Conservation (phyloP, 2,888 invertebrate genomes). For the Epinotia nisella region DNA sequence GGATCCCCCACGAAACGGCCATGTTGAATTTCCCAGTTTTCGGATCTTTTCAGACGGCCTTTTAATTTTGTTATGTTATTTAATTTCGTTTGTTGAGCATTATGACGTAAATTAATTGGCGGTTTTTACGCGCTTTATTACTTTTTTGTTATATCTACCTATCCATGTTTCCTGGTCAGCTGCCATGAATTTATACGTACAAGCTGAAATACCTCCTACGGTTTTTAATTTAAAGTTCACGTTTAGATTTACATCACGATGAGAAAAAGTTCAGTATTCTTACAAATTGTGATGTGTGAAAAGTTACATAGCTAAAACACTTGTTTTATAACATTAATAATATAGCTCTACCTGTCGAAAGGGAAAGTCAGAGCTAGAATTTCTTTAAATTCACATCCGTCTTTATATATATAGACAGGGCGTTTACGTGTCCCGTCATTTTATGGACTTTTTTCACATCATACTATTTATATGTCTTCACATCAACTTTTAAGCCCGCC, state of each 20-base stretch:
- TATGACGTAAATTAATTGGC: slow-evolving; percentile 27
- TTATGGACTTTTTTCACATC: slow-evolving; percentile 29
- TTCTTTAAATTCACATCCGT: background rate
- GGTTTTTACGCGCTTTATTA: slow-evolving; percentile 39
- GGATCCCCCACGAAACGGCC: slow-evolving; percentile 59
- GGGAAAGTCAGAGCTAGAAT: background rate
- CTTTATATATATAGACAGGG: background rate
- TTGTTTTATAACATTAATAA: background rate
- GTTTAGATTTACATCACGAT: too few relatives aligned
- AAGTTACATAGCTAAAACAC: background rate
- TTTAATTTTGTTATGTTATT: slow-evolving; percentile 79
- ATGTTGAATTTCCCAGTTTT: slow-evolving; percentile 83
- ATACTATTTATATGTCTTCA: slow-evolving; percentile 38
- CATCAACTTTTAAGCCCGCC: slow-evolving; percentile 32
- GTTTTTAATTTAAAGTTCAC: background rate
- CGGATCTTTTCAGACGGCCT: slow-evolving; percentile 74
- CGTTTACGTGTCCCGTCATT: slow-evolving; percentile 1
- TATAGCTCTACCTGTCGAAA: background rate
- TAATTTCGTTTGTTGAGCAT: slow-evolving; percentile 64
- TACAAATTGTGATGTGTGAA: background rate
- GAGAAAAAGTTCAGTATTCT: background rate
- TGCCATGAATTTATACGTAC: slow-evolving; percentile 2
- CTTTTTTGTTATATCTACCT: slow-evolving; percentile 25
- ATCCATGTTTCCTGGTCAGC: slow-evolving; percentile 2
- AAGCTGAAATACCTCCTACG: background rate